Evolutionary conservation across 2,888 invertebrate species (phyloP).

Genomic region (Oligia latruncula): DNA sequence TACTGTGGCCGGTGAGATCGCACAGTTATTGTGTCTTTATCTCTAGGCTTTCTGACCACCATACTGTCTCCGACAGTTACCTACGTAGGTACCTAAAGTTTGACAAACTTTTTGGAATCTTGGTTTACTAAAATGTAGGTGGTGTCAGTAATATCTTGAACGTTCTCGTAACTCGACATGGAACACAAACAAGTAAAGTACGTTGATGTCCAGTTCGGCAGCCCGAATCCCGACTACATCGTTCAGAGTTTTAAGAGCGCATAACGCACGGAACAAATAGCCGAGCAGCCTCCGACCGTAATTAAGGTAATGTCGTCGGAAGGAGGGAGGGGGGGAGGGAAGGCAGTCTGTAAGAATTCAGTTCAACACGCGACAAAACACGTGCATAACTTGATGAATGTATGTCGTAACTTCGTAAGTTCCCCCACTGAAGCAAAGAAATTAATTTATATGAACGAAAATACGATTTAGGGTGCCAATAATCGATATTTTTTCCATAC

Average conservation of each 20-base stretch:
- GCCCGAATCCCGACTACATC: neutral
- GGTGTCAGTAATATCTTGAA: neutral
- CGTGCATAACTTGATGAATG: slow-evolving; percentile 26
- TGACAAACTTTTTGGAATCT: neutral
- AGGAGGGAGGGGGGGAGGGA: neutral
- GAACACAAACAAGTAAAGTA: neutral
- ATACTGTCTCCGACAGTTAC: neutral
- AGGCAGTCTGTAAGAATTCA: neutral
- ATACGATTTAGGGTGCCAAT: neutral
- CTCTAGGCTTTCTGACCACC: neutral
- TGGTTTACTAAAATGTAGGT: neutral
- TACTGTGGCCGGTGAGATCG: slow-evolving; percentile 3
- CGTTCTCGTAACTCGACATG: neutral
- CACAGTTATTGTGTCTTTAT: slow-evolving; percentile 12
- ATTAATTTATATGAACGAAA: slow-evolving; percentile 27
- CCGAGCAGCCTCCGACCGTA: slow-evolving; percentile 1
- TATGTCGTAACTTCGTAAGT: slow-evolving; percentile 21
- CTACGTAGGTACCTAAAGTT: neutral
- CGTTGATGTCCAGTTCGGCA: neutral
- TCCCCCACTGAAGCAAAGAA: slow-evolving; percentile 28
- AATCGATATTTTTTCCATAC: no score
- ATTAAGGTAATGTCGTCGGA: slow-evolving; percentile 10
- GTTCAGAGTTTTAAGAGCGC: slow-evolving; percentile 12
- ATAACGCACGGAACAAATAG: neutral
- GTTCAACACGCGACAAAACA: slow-evolving; percentile 29